Conservation (phyloP, 1,140 invertebrate species). For the Asobara japonica region DNA sequence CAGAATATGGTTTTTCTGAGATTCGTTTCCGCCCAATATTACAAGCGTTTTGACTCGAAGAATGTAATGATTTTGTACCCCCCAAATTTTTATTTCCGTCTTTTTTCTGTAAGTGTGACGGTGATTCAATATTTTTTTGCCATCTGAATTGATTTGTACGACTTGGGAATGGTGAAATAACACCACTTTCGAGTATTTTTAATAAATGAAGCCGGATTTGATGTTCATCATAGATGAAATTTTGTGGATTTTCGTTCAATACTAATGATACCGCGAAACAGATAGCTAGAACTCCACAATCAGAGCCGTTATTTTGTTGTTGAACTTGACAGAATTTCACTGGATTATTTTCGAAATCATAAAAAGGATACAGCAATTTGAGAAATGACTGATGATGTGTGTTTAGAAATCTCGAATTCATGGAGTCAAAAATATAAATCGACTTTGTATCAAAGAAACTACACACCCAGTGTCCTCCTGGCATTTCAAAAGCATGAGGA, state of each 20-base stretch:
- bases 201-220: not conserved
- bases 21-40: too few relatives aligned
- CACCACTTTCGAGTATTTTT: not conserved
- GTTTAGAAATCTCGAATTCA: not conserved
- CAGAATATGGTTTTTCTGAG: too few relatives aligned
- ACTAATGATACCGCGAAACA: not conserved
- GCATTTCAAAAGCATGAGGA: not conserved
- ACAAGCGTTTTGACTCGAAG: too few relatives aligned
- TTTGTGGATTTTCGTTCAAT: not conserved
- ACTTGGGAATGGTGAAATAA: not conserved
- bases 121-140: too few relatives aligned
- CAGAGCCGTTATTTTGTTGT: not conserved
- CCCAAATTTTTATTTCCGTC: too few relatives aligned
- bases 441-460: conserved; percentile 8
- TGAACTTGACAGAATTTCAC: conserved; percentile 7
- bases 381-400: not conserved
- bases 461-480: not conserved
- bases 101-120: too few relatives aligned
- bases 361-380: conserved; percentile 9
- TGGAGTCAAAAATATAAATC: conserved; percentile 15
- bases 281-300: conserved; percentile 17
- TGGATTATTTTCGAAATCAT: not conserved
- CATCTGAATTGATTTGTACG: not conserved
- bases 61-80: too few relatives aligned
- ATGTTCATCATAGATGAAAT: not conserved